Conservation (phyloP, 2,888 invertebrate genomes). For the Microdon myrmicae region DNA sequence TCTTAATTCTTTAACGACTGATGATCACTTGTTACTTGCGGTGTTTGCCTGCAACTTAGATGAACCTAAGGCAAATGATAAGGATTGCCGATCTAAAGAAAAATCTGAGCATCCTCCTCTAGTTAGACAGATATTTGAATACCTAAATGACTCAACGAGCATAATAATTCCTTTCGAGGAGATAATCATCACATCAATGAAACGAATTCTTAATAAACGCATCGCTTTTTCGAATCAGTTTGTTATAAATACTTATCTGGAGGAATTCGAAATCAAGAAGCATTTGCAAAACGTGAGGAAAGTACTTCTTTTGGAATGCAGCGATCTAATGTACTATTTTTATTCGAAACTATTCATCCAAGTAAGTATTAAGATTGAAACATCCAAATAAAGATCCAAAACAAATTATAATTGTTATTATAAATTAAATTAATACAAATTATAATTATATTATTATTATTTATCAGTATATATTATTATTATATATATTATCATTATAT, state of each 20-base stretch:
- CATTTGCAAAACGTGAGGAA: slow-evolving; percentile 68
- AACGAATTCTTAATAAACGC: slow-evolving; percentile 65
- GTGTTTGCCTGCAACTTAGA: slow-evolving; percentile 56
- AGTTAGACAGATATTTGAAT: slow-evolving; percentile 51
- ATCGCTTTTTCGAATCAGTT: slow-evolving; percentile 66
- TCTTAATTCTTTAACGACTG: slow-evolving; percentile 54
- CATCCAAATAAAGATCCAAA: not conserved
- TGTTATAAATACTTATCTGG: slow-evolving; percentile 68
- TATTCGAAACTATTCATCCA: slow-evolving; percentile 68
- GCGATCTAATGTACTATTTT: slow-evolving; percentile 69
- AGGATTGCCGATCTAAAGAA: slow-evolving; percentile 24
- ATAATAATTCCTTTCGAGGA: slow-evolving; percentile 64
- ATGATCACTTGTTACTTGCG: slow-evolving; percentile 58
- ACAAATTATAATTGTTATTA: not conserved
- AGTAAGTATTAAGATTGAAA: slow-evolving; percentile 59
- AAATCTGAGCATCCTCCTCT: slow-evolving; percentile 13
- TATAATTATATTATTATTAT: too few species aligned
- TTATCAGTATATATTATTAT: not conserved
- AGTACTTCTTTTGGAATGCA: slow-evolving; percentile 69
- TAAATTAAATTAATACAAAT: not conserved
- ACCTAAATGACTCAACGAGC: slow-evolving; percentile 27
- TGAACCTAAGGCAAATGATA: slow-evolving; percentile 24
- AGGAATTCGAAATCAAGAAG: slow-evolving; percentile 67
- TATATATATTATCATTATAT: too few species aligned
- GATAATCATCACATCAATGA: slow-evolving; percentile 65